phyloP scores from a whole-genome alignment of 1,140 invertebrate genomes.

The Octopus bimaculoides region DNA sequence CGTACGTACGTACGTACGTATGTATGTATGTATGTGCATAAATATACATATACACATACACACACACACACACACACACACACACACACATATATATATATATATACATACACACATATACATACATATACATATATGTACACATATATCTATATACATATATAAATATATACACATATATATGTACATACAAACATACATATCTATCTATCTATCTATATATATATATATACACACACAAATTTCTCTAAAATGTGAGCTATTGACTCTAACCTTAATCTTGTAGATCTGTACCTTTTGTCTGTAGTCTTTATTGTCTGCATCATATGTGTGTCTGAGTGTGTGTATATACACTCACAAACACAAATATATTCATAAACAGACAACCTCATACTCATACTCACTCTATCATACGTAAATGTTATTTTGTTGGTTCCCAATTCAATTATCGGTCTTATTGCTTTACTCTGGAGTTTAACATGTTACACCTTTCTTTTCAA shows the following conservation, averaged over 20 bases:
- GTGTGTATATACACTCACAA: not conserved
- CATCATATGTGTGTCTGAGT: not conserved
- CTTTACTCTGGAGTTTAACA: no score
- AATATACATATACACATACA: constrained; percentile 34
- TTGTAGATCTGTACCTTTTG: no score
- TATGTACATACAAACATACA: not conserved
- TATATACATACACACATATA: not conserved
- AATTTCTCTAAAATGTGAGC: not conserved
- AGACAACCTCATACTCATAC: not conserved
- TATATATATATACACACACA: not conserved
- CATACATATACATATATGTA: not conserved
- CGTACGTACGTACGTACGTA: constrained; percentile 30
- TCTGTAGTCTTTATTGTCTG: no score
- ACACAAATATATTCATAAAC: not conserved
- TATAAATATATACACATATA: not conserved
- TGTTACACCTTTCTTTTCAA: no score
- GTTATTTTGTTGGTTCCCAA: no score
- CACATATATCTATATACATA: not conserved
- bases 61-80: constrained; percentile 34
- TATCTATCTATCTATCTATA: not conserved
- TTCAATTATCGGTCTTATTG: no score
- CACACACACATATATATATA: constrained; percentile 19
- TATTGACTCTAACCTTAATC: no score
- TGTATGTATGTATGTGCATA: constrained; percentile 32
- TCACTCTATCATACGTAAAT: not conserved